Percentiles rank a stretch among this genome's conserved stretches.
These are phyloP conservation scores for Hozukius guyotensis DNA, from an alignment of 2,797 vertebrate species.

Conservation along the genomic window DNA sequence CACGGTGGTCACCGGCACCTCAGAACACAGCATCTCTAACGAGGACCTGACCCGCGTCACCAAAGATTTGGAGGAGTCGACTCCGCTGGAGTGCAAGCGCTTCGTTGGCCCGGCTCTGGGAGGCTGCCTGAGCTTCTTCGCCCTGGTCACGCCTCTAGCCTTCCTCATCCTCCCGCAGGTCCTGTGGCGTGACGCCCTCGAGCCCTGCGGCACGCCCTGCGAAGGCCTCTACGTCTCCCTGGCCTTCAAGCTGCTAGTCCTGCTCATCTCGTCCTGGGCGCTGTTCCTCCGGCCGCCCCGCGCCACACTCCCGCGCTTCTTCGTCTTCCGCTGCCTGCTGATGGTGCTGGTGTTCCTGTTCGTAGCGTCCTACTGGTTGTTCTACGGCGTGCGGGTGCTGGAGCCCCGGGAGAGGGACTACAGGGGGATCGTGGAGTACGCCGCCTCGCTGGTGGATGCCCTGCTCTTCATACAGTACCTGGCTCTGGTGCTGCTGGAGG, in stretches of 20 bases:
- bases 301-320: constrained; percentile 89
- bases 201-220: constrained; percentile 89
- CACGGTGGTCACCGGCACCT: constrained; percentile 93
- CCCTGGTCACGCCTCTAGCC: constrained; percentile 89
- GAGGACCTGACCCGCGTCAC: constrained; percentile 92
- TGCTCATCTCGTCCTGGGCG: constrained; percentile 93
- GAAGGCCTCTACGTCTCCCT: constrained; percentile 94
- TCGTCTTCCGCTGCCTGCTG: constrained; percentile 89
- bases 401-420: constrained; percentile 88
- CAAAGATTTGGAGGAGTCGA: constrained; percentile 93
- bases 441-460: constrained; percentile 90
- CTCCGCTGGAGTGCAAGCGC: constrained; percentile 89
- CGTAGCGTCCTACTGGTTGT: constrained; percentile 93
- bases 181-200: constrained; percentile 88
- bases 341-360: constrained; percentile 93
- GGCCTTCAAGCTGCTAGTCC: constrained; percentile 94
- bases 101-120: constrained; percentile 86
- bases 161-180: constrained; percentile 93
- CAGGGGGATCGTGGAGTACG: constrained; percentile 91
- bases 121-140: constrained; percentile 87
- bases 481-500: constrained; percentile 91
- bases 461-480: constrained; percentile 94
- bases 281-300: constrained; percentile 91
- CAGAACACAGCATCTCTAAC: constrained; percentile 93
- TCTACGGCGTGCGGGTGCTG: constrained; percentile 91